Base-by-base conservation (phyloP, 2,797 vertebrate species). In the Premnoplex brunnescens region DNA sequence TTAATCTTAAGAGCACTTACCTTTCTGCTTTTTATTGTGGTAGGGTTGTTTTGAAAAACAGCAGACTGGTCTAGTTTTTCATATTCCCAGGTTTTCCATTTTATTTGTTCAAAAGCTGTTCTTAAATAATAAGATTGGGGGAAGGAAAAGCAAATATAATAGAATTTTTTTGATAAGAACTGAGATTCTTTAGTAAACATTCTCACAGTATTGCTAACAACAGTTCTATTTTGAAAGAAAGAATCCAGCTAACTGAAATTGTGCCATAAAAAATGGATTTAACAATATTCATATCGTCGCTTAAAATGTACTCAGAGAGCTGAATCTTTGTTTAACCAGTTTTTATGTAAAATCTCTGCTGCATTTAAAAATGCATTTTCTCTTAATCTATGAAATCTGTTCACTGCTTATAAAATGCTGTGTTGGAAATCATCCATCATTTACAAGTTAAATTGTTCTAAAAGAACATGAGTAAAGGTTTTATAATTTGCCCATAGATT, bases 111-210 rank as follows among this genome's bases (percentile, higher is more conserved):
- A 59, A 88, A 91, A 90, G 16, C 55, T 86, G 48, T 55, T 84
- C 55, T 86, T 89, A 75, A 94, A 36, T 83, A 93, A 41, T 84
- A 88, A 88, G 92, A 91, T 0, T 84, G 82, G 46, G 15, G n/a
- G 52, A 75, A 89, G 82, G 69, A 91, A 93, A 95, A 93, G 66
- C 32, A 94, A 91, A 89, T 94, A 78, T 81, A 91, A 66, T 93
- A 90, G 46, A 75, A 30, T 17, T 91, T 93, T 94, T 83, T 79
- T 94, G 21, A 88, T 90, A 93, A 95, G 89, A 89, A 44, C 36
- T 63, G 68, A 75, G 58, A 88, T 94, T 88, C 55, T 75, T 82
- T 74, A 66, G 66, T 83, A 75, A 92, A 85, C 4, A 7, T 93
- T 93, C 78, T 85, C 78, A 86, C 75, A 88, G 36, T 91, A 69